phyloP scores from a whole-genome alignment of 2,797 vertebrate genomes.

The Rachycentron canadum region DNA sequence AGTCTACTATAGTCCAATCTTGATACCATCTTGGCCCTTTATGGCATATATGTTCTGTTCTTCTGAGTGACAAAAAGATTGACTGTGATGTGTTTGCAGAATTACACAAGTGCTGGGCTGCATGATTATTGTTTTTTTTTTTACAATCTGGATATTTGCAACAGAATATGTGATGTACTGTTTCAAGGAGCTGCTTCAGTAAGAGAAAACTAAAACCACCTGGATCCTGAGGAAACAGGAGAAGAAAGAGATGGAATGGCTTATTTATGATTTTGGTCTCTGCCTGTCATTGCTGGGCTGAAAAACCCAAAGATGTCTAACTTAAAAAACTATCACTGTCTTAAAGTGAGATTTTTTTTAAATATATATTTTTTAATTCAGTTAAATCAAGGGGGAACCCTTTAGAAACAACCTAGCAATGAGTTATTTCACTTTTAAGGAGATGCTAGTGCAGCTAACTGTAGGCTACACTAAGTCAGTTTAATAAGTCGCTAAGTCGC shows the following conservation, averaged over 20 bases:
- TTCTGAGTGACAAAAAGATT: constrained; percentile 33
- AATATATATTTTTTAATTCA: not conserved
- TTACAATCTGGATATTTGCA: constrained; percentile 68
- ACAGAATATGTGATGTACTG: constrained; percentile 59
- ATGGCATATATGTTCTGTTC: constrained; percentile 1
- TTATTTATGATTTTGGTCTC: constrained; percentile 56
- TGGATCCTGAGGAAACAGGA: constrained; percentile 68
- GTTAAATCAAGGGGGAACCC: not conserved
- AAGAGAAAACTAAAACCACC: constrained; percentile 70
- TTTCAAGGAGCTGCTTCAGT: constrained; percentile 61
- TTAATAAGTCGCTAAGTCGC: no score
- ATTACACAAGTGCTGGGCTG: constrained; percentile 43
- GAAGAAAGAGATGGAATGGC: constrained; percentile 33
- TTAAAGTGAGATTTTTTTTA: constrained; percentile 14
- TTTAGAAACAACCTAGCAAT: not conserved
- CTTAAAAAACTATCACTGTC: constrained; percentile 4
- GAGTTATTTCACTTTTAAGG: not conserved
- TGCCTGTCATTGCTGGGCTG: constrained; percentile 34
- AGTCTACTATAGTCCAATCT: not conserved
- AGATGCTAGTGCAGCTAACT: not conserved
- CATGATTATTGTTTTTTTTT: constrained; percentile 64
- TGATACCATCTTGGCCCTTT: not conserved
- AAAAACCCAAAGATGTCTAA: constrained; percentile 22
- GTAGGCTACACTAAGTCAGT: not conserved
- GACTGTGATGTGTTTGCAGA: constrained; percentile 50